Base-by-base conservation (phyloP, 1,140 invertebrate genomes). In the Ylistrum balloti region DNA sequence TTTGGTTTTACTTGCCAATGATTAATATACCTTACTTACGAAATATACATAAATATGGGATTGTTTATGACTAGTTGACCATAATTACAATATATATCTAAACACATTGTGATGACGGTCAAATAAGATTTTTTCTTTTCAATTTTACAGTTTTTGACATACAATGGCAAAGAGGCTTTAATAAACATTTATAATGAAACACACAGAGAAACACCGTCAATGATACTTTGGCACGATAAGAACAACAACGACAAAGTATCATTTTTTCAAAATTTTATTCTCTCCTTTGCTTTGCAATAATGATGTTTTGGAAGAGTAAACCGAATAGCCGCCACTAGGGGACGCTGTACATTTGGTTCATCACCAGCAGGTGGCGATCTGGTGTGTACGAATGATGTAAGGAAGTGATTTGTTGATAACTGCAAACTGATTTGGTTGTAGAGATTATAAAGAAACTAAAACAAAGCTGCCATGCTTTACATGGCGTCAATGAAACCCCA, bases 221-320 rank as follows among this genome's bases (percentile, higher is more conserved):
- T n/a, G n/a, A n/a, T n/a, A n/a, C n/a, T n/a, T n/a, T n/a, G n/a
- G n/a, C n/a, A n/a, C 45, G 45, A 48, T 1, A 74, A 74, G 22
- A 28, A 74, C 22, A 28, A 74, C 56, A 28, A 74, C 22, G 5
- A 74, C 45, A n/a, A 74, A 28, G 9, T 28, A 1, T 74, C n/a
- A 74, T 74, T 74, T 74, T 74, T 74, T 74, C 56, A 74, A 74
- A 74, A 74, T 74, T 74, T 74, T 74, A 74, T 74, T 74, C 56
- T 74, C 56, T 74, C 56, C 56, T 74, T 74, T 74, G 56, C 56
- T 74, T 74, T 28, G 56, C 56, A 74, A 74, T 74, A 74, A 74
- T 74, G 56, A 74, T 74, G n/a, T 74, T n/a, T 74, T 74, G 56
- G 56, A 74, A 74, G 56, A 74, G 56, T 74, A 74, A 74, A 74